phyloP scores from a whole-genome alignment of 2,888 invertebrate genomes.

The Xestoiulus laeticollis region DNA sequence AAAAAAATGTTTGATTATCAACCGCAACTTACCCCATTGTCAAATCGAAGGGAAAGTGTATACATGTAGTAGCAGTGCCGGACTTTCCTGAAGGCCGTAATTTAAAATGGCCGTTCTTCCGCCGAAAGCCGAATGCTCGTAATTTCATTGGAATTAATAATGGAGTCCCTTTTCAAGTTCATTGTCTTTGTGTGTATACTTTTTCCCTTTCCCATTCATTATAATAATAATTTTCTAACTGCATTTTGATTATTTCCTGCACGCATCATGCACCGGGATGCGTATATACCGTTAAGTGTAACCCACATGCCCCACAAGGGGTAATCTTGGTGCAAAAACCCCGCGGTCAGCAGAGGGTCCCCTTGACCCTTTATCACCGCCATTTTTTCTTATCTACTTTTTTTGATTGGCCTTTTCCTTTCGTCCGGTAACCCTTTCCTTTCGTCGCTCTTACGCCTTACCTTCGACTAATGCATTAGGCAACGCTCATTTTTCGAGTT shows the following conservation, averaged over 20 bases:
- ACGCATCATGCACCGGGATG: neutral
- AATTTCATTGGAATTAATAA: neutral
- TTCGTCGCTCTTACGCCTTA: neutral
- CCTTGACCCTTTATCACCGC: conserved; percentile 11
- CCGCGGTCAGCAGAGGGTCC: conserved; percentile 4
- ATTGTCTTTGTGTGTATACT: conserved; percentile 7
- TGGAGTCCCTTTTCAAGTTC: conserved; percentile 27
- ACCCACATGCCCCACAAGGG: conserved; percentile 27
- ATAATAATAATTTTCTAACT: conserved; percentile 24
- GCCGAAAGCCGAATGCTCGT: neutral
- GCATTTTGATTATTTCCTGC: conserved; percentile 37
- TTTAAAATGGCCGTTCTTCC: neutral
- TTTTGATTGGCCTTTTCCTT: conserved; percentile 26
- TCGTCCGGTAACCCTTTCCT: neutral
- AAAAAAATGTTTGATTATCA: neutral
- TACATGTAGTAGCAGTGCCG: neutral
- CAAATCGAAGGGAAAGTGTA: neutral
- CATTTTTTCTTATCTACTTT: neutral
- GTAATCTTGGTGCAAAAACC: neutral
- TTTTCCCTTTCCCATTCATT: conserved; percentile 23
- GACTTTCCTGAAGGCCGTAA: neutral
- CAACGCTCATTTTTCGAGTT: neutral
- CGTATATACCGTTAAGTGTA: neutral
- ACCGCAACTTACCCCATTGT: neutral
- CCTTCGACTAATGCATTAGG: conserved; percentile 17